These are phyloP conservation scores for Ooceraea biroi DNA, from an alignment of 1,140 invertebrate genomes.

Conservation along the genomic window DNA sequence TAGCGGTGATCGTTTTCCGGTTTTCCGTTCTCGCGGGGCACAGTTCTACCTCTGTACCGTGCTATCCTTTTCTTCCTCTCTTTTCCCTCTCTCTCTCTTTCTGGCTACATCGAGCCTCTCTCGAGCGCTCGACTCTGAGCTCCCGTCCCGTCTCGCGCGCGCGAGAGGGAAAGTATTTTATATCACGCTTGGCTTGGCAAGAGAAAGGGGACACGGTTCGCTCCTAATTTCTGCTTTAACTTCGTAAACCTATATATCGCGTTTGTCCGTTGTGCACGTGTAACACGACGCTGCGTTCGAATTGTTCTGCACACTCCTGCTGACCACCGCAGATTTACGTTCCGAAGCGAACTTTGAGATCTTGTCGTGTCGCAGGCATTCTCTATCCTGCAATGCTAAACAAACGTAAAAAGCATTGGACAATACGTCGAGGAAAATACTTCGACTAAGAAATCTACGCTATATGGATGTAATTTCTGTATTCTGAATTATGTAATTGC, in stretches of 20 bases:
- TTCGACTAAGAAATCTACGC: not conserved
- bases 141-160: constrained; percentile 65
- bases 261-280: constrained; percentile 36
- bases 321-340: not conserved
- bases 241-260: constrained; percentile 79
- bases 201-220: constrained; percentile 86
- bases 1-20: constrained; percentile 82
- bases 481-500: too few species aligned
- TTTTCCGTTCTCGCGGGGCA: constrained; percentile 79
- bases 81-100: not conserved
- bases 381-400: too few species aligned
- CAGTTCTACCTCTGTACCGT: constrained; percentile 33
- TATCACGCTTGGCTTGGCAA: constrained; percentile 86
- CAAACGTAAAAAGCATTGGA: too few species aligned
- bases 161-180: constrained; percentile 86
- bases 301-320: constrained; percentile 10
- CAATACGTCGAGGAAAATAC: not conserved
- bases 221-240: constrained; percentile 86
- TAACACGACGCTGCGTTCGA: constrained; percentile 73
- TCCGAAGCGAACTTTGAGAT: constrained; percentile 3
- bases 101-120: constrained; percentile 25
- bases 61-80: constrained; percentile 33
- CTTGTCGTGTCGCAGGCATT: not conserved
- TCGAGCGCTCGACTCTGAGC: constrained; percentile 35
- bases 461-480: too few species aligned